These are phyloP conservation scores for Melanchra persicariae DNA, from an alignment of 2,888 invertebrate genomes.

Conservation along the genomic window DNA sequence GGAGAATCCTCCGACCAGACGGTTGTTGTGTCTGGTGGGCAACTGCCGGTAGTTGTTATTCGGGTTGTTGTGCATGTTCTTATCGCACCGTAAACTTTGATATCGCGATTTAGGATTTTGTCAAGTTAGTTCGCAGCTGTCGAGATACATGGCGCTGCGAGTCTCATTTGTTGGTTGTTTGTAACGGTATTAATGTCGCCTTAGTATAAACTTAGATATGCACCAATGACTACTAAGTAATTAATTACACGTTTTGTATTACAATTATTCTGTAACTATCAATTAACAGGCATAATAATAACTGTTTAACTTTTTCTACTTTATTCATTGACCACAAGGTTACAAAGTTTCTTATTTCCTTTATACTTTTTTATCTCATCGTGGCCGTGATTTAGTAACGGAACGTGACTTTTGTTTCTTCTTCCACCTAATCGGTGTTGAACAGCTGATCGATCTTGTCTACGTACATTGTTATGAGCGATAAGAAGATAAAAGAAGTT, in stretches of 20 bases:
- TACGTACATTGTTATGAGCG: not conserved
- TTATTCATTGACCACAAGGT: constrained; percentile 25
- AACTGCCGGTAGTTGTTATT: no score
- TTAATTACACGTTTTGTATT: not conserved
- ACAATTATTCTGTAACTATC: constrained; percentile 2
- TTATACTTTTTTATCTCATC: constrained; percentile 43
- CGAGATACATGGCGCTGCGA: no score
- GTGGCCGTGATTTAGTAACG: constrained; percentile 39
- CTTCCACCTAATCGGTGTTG: not conserved
- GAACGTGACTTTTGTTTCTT: constrained; percentile 44
- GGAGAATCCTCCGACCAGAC: no score
- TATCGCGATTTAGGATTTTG: no score
- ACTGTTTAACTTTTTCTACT: constrained; percentile 12
- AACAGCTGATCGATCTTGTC: constrained; percentile 44
- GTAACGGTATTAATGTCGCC: no score
- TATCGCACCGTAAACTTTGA: no score
- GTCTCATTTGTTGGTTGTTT: no score
- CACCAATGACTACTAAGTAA: no score
- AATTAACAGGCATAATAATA: constrained; percentile 14
- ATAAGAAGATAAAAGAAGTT: constrained; percentile 3
- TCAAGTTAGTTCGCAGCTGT: no score
- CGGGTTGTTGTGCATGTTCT: no score
- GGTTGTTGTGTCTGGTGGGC: no score
- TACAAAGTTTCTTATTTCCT: constrained; percentile 18
- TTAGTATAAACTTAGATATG: no score